Evolutionary conservation across 2,113 vertebrate species (phyloP).

Genomic region (Xiphophorus couchianus): DNA sequence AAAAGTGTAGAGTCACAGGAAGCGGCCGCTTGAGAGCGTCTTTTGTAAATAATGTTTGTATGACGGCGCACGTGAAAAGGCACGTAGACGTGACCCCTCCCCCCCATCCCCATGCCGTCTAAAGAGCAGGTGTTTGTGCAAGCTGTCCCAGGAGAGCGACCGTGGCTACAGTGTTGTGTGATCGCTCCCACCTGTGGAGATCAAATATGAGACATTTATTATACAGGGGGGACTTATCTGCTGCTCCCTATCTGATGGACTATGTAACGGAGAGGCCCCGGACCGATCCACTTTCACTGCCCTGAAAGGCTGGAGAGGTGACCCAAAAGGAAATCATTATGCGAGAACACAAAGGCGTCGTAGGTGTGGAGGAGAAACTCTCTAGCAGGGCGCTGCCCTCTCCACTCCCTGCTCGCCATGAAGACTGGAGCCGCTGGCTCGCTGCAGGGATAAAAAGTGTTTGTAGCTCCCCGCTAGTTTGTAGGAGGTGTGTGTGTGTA

Average conservation of each 20-base stretch:
- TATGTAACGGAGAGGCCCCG: constrained; percentile 79
- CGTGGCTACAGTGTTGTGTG: constrained; percentile 58
- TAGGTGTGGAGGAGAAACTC: constrained; percentile 68
- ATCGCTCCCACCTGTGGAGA: constrained; percentile 80
- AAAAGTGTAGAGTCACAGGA: constrained; percentile 32
- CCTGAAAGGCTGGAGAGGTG: constrained; percentile 80
- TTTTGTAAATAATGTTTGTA: constrained; percentile 30
- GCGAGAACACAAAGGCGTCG: constrained; percentile 70
- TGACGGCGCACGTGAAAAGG: constrained; percentile 26
- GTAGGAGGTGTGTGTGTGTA: constrained; percentile 35
- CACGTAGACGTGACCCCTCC: constrained; percentile 29
- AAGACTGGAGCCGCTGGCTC: constrained; percentile 33
- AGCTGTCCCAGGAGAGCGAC: constrained; percentile 61
- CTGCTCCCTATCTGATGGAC: constrained; percentile 77
- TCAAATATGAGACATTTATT: constrained; percentile 82
- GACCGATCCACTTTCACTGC: constrained; percentile 78
- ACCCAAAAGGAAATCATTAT: constrained; percentile 84
- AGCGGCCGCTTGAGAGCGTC: constrained; percentile 15
- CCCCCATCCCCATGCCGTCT: constrained; percentile 12
- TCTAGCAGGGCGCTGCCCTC: constrained; percentile 50
- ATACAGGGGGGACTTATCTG: constrained; percentile 79
- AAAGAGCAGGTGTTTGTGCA: constrained; percentile 65
- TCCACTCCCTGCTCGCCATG: constrained; percentile 32
- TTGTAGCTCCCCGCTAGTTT: constrained; percentile 12
- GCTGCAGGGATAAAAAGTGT: constrained; percentile 10